Evolutionary conservation across 1,140 invertebrate species (phyloP).

Genomic region (Drosophila oshimai): DNA sequence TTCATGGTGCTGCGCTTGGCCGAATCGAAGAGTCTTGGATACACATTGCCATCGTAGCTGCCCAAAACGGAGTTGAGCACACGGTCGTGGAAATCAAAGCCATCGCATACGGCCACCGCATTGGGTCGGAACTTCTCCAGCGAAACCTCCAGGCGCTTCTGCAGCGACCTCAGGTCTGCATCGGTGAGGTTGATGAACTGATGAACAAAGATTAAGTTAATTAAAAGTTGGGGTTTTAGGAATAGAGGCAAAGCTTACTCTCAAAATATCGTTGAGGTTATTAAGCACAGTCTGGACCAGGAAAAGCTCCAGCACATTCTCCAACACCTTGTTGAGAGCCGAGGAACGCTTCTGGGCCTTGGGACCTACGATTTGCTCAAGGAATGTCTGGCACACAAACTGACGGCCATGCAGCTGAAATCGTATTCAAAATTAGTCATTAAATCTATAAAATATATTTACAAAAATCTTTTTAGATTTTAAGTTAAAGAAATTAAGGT

Average conservation of each 20-base stretch:
- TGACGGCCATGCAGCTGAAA: conserved; percentile 88
- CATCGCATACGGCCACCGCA: conserved; percentile 94
- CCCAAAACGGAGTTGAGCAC: conserved; percentile 92
- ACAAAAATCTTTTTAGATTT: background rate
- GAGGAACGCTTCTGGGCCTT: conserved; percentile 71
- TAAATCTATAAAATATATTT: background rate
- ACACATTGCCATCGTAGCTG: conserved; percentile 95
- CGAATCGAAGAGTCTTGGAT: conserved; percentile 92
- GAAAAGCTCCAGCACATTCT: conserved; percentile 90
- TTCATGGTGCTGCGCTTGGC: conserved; percentile 94
- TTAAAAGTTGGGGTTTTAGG: too few relatives aligned
- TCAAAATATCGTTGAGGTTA: conserved; percentile 89
- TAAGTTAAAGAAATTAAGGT: too few relatives aligned
- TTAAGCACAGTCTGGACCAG: conserved; percentile 89
- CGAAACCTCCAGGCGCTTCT: conserved; percentile 87
- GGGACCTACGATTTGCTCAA: conserved; percentile 84
- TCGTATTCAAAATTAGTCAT: too few relatives aligned
- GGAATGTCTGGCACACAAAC: conserved; percentile 87
- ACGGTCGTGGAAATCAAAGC: conserved; percentile 94
- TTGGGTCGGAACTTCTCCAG: conserved; percentile 91
- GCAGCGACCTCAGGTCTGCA: conserved; percentile 86
- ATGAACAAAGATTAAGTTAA: background rate
- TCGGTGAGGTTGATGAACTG: conserved; percentile 87
- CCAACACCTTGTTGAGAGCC: conserved; percentile 85
- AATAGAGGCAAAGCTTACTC: conserved; percentile 84